These are phyloP conservation scores for Apodemia zela DNA, from an alignment of 2,888 invertebrate species.

Conservation along the genomic window DNA sequence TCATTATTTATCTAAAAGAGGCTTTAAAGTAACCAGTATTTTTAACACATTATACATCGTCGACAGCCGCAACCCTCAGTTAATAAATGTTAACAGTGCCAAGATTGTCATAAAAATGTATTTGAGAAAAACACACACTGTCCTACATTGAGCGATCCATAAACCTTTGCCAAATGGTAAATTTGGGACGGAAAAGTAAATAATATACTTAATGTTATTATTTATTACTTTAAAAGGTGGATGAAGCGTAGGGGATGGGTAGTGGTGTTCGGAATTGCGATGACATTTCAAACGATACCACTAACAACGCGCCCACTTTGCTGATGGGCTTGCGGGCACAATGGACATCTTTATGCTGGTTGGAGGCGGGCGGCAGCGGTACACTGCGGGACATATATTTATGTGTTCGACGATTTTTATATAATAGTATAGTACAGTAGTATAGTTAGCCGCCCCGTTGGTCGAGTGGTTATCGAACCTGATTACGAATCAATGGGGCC, in stretches of 20 bases:
- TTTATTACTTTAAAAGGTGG: background rate
- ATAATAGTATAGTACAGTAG: too few species aligned
- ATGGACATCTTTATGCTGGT: conserved; percentile 26
- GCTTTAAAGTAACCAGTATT: background rate
- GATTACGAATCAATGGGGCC: too few species aligned
- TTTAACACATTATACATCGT: background rate
- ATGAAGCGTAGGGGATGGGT: background rate
- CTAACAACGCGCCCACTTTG: conserved; percentile 23
- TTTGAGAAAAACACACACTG: too few species aligned
- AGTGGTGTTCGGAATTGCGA: conserved; percentile 15
- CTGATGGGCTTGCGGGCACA: conserved; percentile 26
- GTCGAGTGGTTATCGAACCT: too few species aligned
- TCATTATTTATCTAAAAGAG: background rate
- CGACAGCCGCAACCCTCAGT: too few species aligned
- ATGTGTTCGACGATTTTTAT: too few species aligned
- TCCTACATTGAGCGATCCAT: too few species aligned
- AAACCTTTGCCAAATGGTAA: too few species aligned
- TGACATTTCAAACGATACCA: conserved; percentile 23
- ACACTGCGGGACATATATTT: conserved; percentile 21
- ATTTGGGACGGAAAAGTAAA: too few species aligned
- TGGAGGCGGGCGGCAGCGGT: conserved; percentile 17
- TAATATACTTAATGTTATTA: background rate
- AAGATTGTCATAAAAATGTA: too few species aligned
- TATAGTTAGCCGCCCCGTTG: too few species aligned
- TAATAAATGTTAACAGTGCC: too few species aligned